phyloP scores from a whole-genome alignment of 2,797 vertebrate genomes.

The Sebastes jordani region DNA sequence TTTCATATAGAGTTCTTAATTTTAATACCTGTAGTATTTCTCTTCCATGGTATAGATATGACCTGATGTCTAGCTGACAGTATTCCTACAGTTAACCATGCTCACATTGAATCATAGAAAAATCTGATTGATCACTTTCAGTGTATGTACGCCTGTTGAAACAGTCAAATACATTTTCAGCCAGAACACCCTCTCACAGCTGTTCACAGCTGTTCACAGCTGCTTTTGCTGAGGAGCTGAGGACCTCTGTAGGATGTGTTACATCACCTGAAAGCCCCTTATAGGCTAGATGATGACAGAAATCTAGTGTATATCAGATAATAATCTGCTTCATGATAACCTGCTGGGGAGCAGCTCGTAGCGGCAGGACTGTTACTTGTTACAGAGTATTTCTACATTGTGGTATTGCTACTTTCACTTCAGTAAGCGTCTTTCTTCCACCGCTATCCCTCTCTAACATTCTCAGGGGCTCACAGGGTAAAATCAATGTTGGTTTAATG shows the following conservation, averaged over 20 bases:
- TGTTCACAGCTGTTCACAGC: conserved; percentile 44
- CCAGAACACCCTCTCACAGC: conserved; percentile 3
- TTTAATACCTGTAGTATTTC: not conserved
- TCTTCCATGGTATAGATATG: not conserved
- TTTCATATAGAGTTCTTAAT: not conserved
- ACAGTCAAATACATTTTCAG: not conserved
- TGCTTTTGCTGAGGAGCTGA: conserved; percentile 4
- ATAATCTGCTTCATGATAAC: conserved; percentile 9
- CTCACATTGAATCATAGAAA: not conserved
- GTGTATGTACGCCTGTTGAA: not conserved
- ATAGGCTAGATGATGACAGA: not conserved
- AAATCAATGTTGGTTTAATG: conserved; percentile 35
- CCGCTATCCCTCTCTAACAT: not conserved
- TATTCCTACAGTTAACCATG: not conserved
- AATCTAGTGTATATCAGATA: not conserved
- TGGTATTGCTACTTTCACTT: not conserved
- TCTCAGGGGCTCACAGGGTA: not conserved
- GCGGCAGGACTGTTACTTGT: not conserved
- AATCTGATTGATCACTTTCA: not conserved
- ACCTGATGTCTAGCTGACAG: not conserved
- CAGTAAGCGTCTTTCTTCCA: not conserved
- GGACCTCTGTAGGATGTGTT: conserved; percentile 13
- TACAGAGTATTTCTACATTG: not conserved
- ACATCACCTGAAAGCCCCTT: conserved; percentile 9
- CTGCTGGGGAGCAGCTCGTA: not conserved